Base-by-base conservation (phyloP, 2,797 vertebrate genomes). In the Knipowitschia caucasica region DNA sequence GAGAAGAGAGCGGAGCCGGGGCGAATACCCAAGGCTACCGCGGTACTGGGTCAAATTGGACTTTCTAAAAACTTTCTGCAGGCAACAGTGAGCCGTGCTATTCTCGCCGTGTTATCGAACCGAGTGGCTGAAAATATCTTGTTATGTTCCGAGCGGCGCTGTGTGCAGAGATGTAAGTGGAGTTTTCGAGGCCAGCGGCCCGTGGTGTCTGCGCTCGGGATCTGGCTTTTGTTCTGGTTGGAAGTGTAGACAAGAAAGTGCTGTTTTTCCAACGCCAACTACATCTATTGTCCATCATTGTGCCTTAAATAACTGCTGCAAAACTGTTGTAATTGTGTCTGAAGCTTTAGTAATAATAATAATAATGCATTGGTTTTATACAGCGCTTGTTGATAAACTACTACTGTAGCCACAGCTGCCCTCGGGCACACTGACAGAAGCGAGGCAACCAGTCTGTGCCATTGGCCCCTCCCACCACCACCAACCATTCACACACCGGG, bases 1-100 rank as follows among this genome's bases (percentile, higher is more conserved):
- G 63, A 62, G 59, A 57, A 63, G 34, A 35, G 17, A 29, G 50
- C 38, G 26, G 26, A 66, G 29, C 45, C 20, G 40, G 24, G 46
- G 62, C 26, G 44, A 34, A 44, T 50, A 57, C 46, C 14, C 7
- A 7, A 9, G 15, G 23, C 67, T 56, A 59, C 18, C 29, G 50
- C 57, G 40, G 53, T 56, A 61, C 38, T 23, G 4, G 4, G 33
- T 49, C 50, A 10, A 20, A 51, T 36, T 60, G 56, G 14, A 36
- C 31, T 51, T 59, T 53, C n/a, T 40, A 24, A 23, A 21, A 21
- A 56, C 18, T 55, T 55, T n/a, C 38, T 52, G 52, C 17, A 21
- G n/a, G 50, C 42, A 39, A 21, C 35, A 5, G 8, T 8, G 14
- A 25, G 34, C 29, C 15, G 14, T 27, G 7, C 23, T 39, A 21